These are phyloP conservation scores for Axinella damicornis DNA, from an alignment of 37 sponge, comb jelly and placozoan species.

Conservation along the genomic window DNA sequence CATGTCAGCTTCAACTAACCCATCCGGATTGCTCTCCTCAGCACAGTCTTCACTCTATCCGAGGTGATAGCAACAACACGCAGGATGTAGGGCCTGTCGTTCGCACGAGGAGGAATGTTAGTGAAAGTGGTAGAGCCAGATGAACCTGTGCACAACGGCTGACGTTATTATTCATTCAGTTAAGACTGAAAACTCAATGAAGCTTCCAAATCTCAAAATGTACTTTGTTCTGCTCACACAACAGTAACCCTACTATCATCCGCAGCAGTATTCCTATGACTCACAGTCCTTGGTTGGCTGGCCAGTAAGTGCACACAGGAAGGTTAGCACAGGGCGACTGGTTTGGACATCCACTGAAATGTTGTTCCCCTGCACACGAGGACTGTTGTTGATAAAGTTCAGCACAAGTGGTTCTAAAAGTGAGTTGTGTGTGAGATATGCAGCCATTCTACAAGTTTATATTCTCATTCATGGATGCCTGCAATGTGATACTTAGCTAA, in stretches of 20 bases:
- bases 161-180: too few relatives aligned
- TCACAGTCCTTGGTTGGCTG: slow-evolving; percentile 1
- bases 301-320: slow-evolving; percentile 7
- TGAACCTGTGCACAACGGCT: not conserved
- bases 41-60: not conserved
- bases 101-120: not conserved
- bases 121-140: not conserved
- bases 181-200: too few relatives aligned
- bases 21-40: not conserved
- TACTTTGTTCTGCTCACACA: too few relatives aligned
- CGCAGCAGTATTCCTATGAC: not conserved
- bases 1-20: not conserved
- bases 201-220: too few relatives aligned
- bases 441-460: too few relatives aligned
- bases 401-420: not conserved
- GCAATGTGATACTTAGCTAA: too few relatives aligned
- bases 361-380: not conserved
- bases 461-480: too few relatives aligned
- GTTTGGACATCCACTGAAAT: not conserved
- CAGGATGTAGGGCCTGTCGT: not conserved
- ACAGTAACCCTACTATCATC: too few relatives aligned
- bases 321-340: slow-evolving; percentile 6
- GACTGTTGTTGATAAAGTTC: slow-evolving; percentile 6
- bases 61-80: not conserved
- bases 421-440: too few relatives aligned